Base-by-base conservation (phyloP, 2,113 vertebrate genomes). In the Chascanopsetta lugubris region DNA sequence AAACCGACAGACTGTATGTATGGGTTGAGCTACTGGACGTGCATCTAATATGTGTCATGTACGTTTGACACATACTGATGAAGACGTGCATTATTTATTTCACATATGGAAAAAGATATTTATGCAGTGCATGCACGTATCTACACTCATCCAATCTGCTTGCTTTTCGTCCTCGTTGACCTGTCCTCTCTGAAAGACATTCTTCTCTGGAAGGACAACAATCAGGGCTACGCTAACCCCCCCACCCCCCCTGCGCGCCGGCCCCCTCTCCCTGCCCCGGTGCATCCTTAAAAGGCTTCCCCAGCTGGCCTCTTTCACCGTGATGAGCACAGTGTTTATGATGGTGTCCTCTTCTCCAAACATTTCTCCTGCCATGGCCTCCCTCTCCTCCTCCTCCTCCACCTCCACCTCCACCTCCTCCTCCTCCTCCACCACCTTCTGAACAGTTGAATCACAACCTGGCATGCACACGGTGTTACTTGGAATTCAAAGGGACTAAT, bases 241-340 rank as follows among this genome's bases (percentile, higher is more conserved):
- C 7, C 59, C 63, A 0, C 58, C 69, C 70, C 66, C 48, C n/a
- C n/a, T n/a, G n/a, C n/a, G n/a, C n/a, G n/a, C n/a, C n/a, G n/a
- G n/a, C n/a, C n/a, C n/a, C n/a, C n/a, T n/a, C n/a, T 18, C 36
- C 46, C 27, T 40, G 34, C 50, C 56, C 40, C 24, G 49, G 30
- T 21, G 32, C 69, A 54, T 57, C 87, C 87, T 82, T 90, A 88
- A 89, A 91, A 89, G 86, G 84, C 79, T 64, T 87, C 86, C 74
- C 77, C 74, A 87, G 88, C 85, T 86, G 88, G 72, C 56, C 38
- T 80, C 46, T 56, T 54, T 85, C 88, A 81, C 65, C 70, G 76
- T 77, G 84, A 89, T 70, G 76, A 65, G 56, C 50, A 8, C 62
- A 73, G 72, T 88, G 86, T 93, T 93, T 92, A 91, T 91, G 80